phyloP scores from a whole-genome alignment of 1,140 invertebrate genomes.

The Ostrea denselamellosa region DNA sequence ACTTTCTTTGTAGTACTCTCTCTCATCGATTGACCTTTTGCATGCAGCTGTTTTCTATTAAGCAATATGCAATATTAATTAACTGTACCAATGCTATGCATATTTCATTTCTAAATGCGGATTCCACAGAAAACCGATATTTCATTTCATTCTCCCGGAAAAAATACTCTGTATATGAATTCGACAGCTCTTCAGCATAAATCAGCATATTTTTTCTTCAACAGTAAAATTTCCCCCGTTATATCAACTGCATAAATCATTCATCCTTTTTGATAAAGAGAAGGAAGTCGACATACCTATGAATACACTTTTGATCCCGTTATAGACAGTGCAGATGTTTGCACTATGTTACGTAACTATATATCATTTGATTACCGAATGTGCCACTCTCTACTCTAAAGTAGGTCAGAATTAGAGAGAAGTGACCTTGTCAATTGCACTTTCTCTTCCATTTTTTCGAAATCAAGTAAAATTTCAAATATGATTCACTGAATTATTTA shows the following conservation, averaged over 20 bases:
- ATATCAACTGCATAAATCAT: slow-evolving; percentile 27
- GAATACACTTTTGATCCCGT: not conserved
- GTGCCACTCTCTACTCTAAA: not conserved
- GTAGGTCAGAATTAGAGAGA: not conserved
- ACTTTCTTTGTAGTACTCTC: no score
- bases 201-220: not conserved
- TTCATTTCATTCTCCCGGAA: not conserved
- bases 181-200: slow-evolving; percentile 15
- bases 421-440: not conserved
- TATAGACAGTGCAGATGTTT: not conserved
- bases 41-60: no score
- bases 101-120: not conserved
- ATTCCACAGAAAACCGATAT: not conserved
- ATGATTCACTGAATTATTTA: no score
- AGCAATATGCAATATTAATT: not conserved
- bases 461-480: no score
- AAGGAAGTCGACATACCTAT: slow-evolving; percentile 6
- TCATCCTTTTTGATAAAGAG: not conserved
- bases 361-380: not conserved
- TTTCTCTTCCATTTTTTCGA: no score
- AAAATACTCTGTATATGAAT: not conserved
- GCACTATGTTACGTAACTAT: not conserved
- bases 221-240: not conserved
- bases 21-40: no score
- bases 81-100: not conserved